Evolutionary conservation across 2,888 invertebrate species (phyloP).

Genomic region (Hirtodrosophila duncani): DNA sequence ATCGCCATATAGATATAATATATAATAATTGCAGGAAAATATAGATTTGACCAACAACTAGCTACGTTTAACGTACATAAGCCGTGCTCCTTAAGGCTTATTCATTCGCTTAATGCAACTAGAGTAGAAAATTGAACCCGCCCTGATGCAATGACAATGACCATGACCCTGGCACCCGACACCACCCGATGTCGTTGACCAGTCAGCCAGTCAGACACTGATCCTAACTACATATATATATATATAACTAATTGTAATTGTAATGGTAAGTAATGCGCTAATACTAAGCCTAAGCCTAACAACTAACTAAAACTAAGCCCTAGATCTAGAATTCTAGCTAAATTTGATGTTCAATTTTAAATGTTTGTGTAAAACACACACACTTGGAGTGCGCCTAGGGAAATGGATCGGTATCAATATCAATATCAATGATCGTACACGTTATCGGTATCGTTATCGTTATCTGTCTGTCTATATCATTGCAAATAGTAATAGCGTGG

Average conservation of each 20-base stretch:
- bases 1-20: no score
- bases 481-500: slow-evolving; percentile 53
- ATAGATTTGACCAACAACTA: slow-evolving; percentile 48
- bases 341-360: no score
- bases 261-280: slow-evolving; percentile 49
- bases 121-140: slow-evolving; percentile 39
- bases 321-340: slow-evolving; percentile 41
- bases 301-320: slow-evolving; percentile 13
- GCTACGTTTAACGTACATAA: slow-evolving; percentile 64
- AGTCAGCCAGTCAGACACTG: slow-evolving; percentile 22
- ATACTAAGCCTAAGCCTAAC: slow-evolving; percentile 29
- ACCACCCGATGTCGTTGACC: no score
- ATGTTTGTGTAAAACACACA: slow-evolving; percentile 34
- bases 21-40: no score
- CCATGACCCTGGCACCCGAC: no score
- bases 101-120: slow-evolving; percentile 37
- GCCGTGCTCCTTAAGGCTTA: slow-evolving; percentile 59
- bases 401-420: slow-evolving; percentile 11
- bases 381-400: slow-evolving; percentile 33
- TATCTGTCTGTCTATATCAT: slow-evolving; percentile 42
- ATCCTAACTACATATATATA: slow-evolving; percentile 35
- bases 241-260: no score
- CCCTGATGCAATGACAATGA: slow-evolving; percentile 23
- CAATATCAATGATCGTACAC: no score
- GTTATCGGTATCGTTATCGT: slow-evolving; percentile 2